Conservation (phyloP, 2,113 vertebrate species). For the Sterrhoptilus dennistouni region DNA sequence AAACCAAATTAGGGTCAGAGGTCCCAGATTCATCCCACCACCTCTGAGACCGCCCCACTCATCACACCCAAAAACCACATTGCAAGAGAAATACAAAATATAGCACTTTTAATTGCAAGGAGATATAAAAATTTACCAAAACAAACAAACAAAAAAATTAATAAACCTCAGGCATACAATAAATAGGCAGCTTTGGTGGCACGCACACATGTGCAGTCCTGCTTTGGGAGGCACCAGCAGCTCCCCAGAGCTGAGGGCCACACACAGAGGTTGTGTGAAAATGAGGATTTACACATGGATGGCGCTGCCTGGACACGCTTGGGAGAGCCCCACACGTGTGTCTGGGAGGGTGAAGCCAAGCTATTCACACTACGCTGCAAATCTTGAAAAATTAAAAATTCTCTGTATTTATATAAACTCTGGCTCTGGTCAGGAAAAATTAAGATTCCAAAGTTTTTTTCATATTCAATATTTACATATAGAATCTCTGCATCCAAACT, state of each 20-base stretch:
- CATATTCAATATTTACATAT: background rate
- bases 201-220: accelerated
- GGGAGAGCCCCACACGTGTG: background rate
- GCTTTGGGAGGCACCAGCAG: background rate
- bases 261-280: background rate
- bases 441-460: background rate
- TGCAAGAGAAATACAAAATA: conserved; percentile 44
- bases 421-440: background rate
- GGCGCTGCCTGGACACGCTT: conserved; percentile 30
- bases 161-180: conserved; percentile 55
- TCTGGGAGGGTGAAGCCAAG: background rate
- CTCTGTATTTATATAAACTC: background rate
- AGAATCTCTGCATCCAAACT: background rate
- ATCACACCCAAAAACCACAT: background rate
- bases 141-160: background rate
- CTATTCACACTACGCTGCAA: background rate
- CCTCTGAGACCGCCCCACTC: too few species aligned
- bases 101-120: conserved; percentile 67
- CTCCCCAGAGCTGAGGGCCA: background rate
- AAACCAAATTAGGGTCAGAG: background rate
- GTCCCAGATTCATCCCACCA: background rate
- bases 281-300: conserved; percentile 35
- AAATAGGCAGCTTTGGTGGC: conserved; percentile 65
- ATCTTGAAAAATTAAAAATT: background rate
- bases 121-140: background rate